phyloP scores from a whole-genome alignment of 1,140 invertebrate species.

The Lucilia cuprina region DNA sequence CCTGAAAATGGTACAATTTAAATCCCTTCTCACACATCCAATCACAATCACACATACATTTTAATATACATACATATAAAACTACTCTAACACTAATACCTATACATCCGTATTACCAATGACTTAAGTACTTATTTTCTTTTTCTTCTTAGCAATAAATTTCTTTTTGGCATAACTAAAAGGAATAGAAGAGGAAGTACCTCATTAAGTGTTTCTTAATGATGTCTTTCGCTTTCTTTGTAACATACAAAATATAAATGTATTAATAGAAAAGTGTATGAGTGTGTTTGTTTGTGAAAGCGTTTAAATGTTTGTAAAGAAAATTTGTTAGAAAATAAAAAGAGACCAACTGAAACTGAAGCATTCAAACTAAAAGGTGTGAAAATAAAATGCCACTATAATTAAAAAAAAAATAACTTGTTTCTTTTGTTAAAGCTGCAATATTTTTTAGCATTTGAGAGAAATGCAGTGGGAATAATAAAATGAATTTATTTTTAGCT shows the following conservation, averaged over 20 bases:
- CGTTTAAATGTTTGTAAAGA: neutral
- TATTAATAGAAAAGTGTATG: too few relatives aligned
- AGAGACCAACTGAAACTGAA: too few relatives aligned
- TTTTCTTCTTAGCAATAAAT: neutral
- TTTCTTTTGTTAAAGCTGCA: neutral
- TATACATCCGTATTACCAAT: too few relatives aligned
- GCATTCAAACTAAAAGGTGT: neutral
- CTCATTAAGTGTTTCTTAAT: slow-evolving; percentile 38
- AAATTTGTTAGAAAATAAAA: neutral
- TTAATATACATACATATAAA: too few relatives aligned
- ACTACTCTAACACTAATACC: too few relatives aligned
- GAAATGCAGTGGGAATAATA: neutral
- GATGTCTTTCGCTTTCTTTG: slow-evolving; percentile 32
- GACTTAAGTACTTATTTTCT: neutral
- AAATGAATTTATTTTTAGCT: neutral
- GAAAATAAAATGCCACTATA: slow-evolving; percentile 10
- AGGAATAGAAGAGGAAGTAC: slow-evolving; percentile 33
- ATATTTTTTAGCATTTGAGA: neutral
- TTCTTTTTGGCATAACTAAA: neutral
- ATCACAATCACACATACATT: too few relatives aligned
- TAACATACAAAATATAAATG: neutral
- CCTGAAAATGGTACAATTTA: too few relatives aligned
- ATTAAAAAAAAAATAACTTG: neutral
- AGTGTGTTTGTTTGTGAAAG: neutral
- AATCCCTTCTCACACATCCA: too few relatives aligned